Conservation (phyloP, 1,140 invertebrate species). For the Ylistrum balloti region DNA sequence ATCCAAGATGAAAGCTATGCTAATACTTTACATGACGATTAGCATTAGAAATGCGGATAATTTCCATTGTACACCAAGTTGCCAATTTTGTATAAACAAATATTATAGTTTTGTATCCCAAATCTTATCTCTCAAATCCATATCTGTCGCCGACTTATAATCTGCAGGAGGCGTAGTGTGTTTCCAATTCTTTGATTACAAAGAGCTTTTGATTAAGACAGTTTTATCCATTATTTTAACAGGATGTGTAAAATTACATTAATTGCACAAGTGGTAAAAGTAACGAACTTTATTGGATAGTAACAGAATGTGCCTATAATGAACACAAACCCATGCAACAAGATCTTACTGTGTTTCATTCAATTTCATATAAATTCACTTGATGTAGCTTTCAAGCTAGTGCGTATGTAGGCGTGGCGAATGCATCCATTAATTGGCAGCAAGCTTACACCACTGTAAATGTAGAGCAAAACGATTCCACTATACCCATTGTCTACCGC, state of each 20-base stretch:
- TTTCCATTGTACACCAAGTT: neutral
- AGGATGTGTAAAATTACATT: constrained; percentile 17
- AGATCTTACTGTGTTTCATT: neutral
- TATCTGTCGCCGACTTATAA: constrained; percentile 6
- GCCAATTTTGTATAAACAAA: neutral
- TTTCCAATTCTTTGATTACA: constrained; percentile 34
- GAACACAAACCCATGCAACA: constrained; percentile 11
- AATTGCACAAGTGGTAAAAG: neutral
- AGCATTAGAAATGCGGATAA: neutral
- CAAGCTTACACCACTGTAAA: constrained; percentile 15
- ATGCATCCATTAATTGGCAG: constrained; percentile 16
- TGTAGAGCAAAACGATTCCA: neutral
- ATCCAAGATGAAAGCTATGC: neutral
- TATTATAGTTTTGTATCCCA: neutral
- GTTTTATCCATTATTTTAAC: constrained; percentile 8
- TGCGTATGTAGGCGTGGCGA: constrained; percentile 10
- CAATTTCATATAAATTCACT: neutral
- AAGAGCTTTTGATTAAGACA: constrained; percentile 39
- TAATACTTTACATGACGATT: neutral
- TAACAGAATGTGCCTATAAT: neutral
- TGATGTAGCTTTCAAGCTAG: neutral
- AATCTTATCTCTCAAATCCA: neutral
- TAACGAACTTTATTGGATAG: constrained; percentile 20
- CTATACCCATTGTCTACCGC: neutral
- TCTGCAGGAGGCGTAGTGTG: constrained; percentile 9